A percentile compares a stretch with the other conserved stretches of the same genome.
Conservation (phyloP, 2,797 vertebrate species). For the Yasuhikotakia modesta region DNA sequence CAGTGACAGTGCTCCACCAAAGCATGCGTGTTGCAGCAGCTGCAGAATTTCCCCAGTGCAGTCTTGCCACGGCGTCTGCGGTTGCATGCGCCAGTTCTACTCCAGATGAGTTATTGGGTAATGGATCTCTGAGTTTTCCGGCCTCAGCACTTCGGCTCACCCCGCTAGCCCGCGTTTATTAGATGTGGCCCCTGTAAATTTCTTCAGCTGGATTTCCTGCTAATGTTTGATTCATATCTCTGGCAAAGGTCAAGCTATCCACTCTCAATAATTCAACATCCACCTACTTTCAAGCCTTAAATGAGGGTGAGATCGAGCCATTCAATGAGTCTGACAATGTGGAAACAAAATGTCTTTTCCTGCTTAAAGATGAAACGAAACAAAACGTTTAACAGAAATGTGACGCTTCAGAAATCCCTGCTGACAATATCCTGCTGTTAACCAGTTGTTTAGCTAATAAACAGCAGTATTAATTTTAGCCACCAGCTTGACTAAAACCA, state of each 20-base stretch:
- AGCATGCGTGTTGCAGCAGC: slow-evolving; percentile 25
- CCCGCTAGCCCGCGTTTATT: slow-evolving; percentile 68
- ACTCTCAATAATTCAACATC: slow-evolving; percentile 64
- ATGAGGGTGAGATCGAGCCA: not conserved
- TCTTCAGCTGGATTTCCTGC: slow-evolving; percentile 54
- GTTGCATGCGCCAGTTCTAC: slow-evolving; percentile 10
- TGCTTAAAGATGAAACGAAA: slow-evolving; percentile 25
- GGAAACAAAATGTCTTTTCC: slow-evolving; percentile 19
- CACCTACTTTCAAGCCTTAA: slow-evolving; percentile 22
- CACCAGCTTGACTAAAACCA: not conserved
- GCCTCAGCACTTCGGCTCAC: slow-evolving; percentile 70
- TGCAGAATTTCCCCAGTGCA: slow-evolving; percentile 17
- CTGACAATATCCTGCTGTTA: not conserved
- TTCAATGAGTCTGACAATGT: no score
- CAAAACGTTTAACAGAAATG: slow-evolving; percentile 23
- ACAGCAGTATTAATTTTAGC: not conserved
- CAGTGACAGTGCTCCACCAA: slow-evolving; percentile 11
- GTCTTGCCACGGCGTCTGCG: slow-evolving; percentile 25
- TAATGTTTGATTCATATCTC: slow-evolving; percentile 63
- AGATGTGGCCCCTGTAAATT: slow-evolving; percentile 66
- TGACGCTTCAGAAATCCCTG: slow-evolving; percentile 8
- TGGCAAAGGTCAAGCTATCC: slow-evolving; percentile 62
- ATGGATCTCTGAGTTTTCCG: slow-evolving; percentile 67
- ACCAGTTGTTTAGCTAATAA: not conserved
- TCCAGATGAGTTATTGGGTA: slow-evolving; percentile 67